Evolutionary conservation across 2,797 vertebrate species (phyloP).

Genomic region (Natrix natrix): DNA sequence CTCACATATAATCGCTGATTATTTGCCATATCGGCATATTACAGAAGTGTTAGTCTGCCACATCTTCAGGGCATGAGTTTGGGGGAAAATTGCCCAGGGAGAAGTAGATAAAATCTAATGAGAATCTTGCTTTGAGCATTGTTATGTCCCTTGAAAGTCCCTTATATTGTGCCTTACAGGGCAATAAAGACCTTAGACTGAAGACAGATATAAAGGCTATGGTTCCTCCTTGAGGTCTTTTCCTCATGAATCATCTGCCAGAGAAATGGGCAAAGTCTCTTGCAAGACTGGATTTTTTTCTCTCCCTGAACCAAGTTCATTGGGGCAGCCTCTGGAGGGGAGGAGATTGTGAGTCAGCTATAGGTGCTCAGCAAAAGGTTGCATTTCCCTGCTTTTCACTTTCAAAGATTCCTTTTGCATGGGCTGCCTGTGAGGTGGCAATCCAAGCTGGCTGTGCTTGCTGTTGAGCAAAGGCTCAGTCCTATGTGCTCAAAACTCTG

Average conservation of each 20-base stretch:
- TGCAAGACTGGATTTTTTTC: slow-evolving; percentile 21
- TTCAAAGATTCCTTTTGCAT: not conserved
- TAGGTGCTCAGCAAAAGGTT: not conserved
- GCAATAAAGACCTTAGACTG: not conserved
- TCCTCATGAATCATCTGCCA: slow-evolving; percentile 11
- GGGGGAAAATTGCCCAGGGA: not conserved
- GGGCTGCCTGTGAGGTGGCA: not conserved
- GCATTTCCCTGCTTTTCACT: not conserved
- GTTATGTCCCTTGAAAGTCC: not conserved
- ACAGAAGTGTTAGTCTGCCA: not conserved
- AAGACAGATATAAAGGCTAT: not conserved
- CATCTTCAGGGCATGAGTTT: not conserved
- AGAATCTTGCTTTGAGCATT: not conserved
- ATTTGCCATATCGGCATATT: not conserved
- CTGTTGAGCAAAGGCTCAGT: not conserved
- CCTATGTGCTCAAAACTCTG: not conserved
- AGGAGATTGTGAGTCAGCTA: not conserved
- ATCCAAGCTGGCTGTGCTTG: not conserved
- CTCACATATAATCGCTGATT: not conserved
- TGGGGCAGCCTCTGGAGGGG: not conserved
- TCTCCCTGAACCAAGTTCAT: not conserved
- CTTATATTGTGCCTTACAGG: not conserved
- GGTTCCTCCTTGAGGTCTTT: not conserved
- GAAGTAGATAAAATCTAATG: not conserved
- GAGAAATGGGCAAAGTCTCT: not conserved